A percentile compares a stretch with the other conserved stretches of the same genome.
Evolutionary conservation across 2,797 vertebrate species (phyloP).

Genomic region (Acanthornis magna): DNA sequence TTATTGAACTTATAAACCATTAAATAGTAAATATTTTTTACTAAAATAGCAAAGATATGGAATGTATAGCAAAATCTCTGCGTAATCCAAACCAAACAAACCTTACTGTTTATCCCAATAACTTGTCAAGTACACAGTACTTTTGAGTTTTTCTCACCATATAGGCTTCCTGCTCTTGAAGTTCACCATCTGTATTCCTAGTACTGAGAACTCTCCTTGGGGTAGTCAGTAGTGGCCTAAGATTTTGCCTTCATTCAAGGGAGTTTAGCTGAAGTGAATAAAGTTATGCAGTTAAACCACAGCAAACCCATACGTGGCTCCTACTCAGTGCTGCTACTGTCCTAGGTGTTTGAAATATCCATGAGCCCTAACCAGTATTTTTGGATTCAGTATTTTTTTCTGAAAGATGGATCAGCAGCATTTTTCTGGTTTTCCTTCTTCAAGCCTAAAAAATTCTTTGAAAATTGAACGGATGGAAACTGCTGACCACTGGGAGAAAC

Average conservation of each 20-base stretch:
- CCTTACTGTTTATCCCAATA: neutral
- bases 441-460: neutral
- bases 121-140: neutral
- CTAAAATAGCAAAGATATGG: neutral
- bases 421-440: neutral
- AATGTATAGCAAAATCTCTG: neutral
- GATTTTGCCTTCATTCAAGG: neutral
- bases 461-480: neutral
- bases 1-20: neutral
- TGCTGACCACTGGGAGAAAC: neutral
- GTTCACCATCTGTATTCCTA: neutral
- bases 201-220: neutral
- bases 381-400: neutral
- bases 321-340: neutral
- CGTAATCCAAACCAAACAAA: neutral
- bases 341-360: neutral
- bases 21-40: neutral
- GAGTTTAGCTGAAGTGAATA: neutral
- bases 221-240: neutral
- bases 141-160: neutral
- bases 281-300: neutral
- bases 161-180: neutral
- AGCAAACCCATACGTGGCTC: neutral
- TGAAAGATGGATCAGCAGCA: neutral
- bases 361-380: neutral